A percentile compares a stretch with the other conserved stretches of the same genome.
Conservation (phyloP, 30 jellyfish, hydroid and myxozoan species). For the Haliclystus octoradiatus region DNA sequence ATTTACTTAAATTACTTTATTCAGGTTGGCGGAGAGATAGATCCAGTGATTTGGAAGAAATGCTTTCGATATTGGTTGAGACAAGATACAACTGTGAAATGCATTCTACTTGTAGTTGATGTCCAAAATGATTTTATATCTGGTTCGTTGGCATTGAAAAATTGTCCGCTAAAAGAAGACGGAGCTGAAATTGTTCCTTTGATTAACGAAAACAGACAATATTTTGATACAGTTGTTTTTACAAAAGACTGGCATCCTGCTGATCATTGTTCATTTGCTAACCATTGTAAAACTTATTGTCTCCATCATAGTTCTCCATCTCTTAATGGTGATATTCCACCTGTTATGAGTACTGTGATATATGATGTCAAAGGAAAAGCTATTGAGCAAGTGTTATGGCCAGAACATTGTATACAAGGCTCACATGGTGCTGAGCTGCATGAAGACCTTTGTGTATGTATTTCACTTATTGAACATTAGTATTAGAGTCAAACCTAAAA, state of each 20-base stretch:
- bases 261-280: conserved; percentile 80
- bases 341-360: conserved; percentile 38
- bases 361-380: conserved; percentile 51
- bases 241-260: conserved; percentile 92
- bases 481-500: no score
- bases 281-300: conserved; percentile 53
- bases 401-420: conserved; percentile 84
- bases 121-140: conserved; percentile 93
- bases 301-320: conserved; percentile 33
- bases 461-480: no score
- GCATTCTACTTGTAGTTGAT: conserved; percentile 71
- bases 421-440: conserved; percentile 91
- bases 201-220: conserved; percentile 38
- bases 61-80: not conserved
- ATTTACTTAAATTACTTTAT: no score
- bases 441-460: conserved; percentile 54
- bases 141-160: conserved; percentile 80
- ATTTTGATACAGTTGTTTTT: conserved; percentile 42
- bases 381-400: conserved; percentile 84
- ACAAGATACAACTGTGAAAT: conserved; percentile 27
- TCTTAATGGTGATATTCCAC: conserved; percentile 27
- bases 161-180: conserved; percentile 84
- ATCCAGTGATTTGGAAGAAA: not conserved
- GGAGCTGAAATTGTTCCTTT: conserved; percentile 79
- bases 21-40: no score